Percentiles rank a stretch among this genome's conserved stretches.
These are phyloP conservation scores for Artibeus lituratus DNA, from an alignment of 2,797 vertebrate species.

Conservation along the genomic window DNA sequence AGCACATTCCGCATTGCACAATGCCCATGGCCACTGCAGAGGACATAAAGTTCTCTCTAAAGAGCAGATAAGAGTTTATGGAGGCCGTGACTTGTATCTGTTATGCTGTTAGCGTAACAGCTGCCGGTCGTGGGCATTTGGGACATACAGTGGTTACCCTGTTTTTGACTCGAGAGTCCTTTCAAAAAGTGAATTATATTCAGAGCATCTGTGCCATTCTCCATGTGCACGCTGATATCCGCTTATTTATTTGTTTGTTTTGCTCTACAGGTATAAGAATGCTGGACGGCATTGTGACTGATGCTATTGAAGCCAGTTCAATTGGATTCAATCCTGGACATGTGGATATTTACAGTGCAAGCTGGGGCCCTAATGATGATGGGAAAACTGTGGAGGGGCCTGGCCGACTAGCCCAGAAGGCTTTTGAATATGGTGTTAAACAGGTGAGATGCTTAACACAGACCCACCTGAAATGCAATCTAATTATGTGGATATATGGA, in stretches of 20 bases:
- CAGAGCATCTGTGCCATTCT: neutral
- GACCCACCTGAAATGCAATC: neutral
- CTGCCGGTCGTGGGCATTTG: neutral
- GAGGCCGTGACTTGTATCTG: neutral
- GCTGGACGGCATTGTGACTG: constrained; percentile 97
- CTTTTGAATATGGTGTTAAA: constrained; percentile 97
- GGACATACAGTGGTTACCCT: neutral
- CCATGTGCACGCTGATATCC: neutral
- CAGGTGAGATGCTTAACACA: constrained; percentile 83
- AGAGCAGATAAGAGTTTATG: neutral
- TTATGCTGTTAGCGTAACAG: neutral
- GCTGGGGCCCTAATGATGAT: constrained; percentile 98
- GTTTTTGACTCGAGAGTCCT: neutral
- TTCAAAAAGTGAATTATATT: neutral
- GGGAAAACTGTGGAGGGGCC: constrained; percentile 98
- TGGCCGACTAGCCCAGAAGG: constrained; percentile 95
- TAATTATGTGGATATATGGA: neutral
- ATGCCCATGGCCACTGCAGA: neutral
- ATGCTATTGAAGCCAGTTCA: constrained; percentile 98
- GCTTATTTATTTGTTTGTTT: neutral
- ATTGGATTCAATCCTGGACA: constrained; percentile 97
- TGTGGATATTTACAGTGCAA: constrained; percentile 98
- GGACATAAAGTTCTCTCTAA: neutral
- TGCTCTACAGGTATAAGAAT: constrained; percentile 91
- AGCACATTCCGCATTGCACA: neutral